Evolutionary conservation across 2,888 invertebrate species (phyloP), one percentile per base, ranked within the genome.

Genomic region (Lepidocyrtoides sp.): DNA sequence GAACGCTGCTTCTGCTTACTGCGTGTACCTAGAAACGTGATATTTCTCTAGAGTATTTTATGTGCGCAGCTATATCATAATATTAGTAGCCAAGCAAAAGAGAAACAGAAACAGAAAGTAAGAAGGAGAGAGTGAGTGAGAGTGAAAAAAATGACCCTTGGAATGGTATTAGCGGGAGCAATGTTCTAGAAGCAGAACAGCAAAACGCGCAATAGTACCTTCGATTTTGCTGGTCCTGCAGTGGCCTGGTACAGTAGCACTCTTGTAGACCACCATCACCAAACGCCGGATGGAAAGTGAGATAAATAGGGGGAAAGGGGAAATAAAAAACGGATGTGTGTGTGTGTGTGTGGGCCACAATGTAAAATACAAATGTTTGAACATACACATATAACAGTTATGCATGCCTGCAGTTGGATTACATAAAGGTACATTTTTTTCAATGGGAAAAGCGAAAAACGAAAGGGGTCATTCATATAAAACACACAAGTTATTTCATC

Each of bases 221-320:
- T 26, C 2, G 63, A 36, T 36, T 2, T 36, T 29, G 5, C 14
- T 26, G 63, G 63, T 63, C 63, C 29, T 63, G 63, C 63, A 63
- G 63, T 63, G 26, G 63, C 63, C 63, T 26, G 63, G 29, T 29
- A 63, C 63, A 63, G n/a, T n/a, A n/a, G 29, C 63, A 14, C 29
- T 63, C 29, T 12, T 14, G 2, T 10, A 48, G 14, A 48, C 14
- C 12, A 63, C 63, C 63, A 54, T 2, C 54, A 29, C 12, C 29
- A 63, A n/a, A 32, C 41, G 20, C 66, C 66, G 72, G 84, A 84
- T 84, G 72, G 72, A 72, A 36, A 72, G 57, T 41, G 85, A 85
- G 85, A 85, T 85, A 85, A 85, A 85, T 85, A 69, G 51, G 29
- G 44, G 23, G 36, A 12, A 60, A 17, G 26, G 29, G 36, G 29